Percentiles rank a stretch among this genome's conserved stretches.
Conservation (phyloP, 2,888 invertebrate genomes). For the Thereva nobilitata region DNA sequence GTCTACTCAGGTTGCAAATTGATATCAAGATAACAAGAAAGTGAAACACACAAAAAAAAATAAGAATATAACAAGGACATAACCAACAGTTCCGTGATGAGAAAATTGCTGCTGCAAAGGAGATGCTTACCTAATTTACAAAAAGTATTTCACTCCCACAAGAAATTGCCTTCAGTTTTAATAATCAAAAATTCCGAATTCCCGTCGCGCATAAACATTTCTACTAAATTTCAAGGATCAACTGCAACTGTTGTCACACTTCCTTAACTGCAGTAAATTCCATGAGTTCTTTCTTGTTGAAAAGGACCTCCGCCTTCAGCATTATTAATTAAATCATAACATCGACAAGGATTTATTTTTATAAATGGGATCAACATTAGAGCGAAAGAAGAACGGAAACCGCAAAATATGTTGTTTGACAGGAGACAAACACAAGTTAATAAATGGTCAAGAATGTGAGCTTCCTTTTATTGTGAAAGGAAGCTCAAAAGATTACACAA, state of each 20-base stretch:
- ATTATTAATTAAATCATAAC: constrained; percentile 25
- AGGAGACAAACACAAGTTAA: constrained; percentile 28
- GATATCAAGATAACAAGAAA: constrained; percentile 18
- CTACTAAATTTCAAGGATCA: no score
- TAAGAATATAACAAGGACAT: background rate
- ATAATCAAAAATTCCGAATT: no score
- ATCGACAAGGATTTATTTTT: constrained; percentile 33
- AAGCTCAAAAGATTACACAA: no score
- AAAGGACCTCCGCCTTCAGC: background rate
- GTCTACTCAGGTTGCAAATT: constrained; percentile 30
- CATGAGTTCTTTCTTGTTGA: background rate
- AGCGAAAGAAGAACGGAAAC: constrained; percentile 8
- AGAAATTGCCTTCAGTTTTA: no score
- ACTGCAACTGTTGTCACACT: no score
- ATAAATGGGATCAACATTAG: constrained; percentile 21
- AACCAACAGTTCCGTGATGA: background rate
- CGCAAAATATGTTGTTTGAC: constrained; percentile 24
- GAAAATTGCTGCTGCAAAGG: background rate
- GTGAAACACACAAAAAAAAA: constrained; percentile 4
- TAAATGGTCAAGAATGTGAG: constrained; percentile 7
- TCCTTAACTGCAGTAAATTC: background rate
- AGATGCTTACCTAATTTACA: no score
- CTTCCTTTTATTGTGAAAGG: background rate
- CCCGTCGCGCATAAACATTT: no score
- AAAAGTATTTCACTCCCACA: no score